Evolutionary conservation across 1,140 invertebrate genomes (phyloP), one percentile per base, ranked within the genome.

Genomic region (Venturia canescens): DNA sequence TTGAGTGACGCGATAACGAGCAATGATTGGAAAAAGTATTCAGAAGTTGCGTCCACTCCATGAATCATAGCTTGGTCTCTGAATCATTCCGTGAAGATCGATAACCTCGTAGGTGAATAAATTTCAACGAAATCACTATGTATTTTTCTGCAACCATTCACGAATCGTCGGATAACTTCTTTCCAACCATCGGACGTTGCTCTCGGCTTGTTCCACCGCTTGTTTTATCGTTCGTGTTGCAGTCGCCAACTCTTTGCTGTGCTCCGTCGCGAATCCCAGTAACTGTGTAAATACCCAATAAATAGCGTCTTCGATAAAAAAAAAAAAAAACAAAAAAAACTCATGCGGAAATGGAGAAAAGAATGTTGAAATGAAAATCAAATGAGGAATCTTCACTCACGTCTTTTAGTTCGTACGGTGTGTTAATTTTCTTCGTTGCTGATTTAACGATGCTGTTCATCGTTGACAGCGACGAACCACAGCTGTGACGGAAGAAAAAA

Each of bases 121-220:
- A 6, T 44, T 44, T 11, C 5, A 9, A 44, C 13, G 3, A 11
- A 44, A 44, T 44, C 38, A 44, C 11, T 44, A 44, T 63, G 85
- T 7, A 83, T 85, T 44, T 88, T 88, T 57, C 83, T 85, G 9
- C 21, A 98, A 86, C 97, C 97, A 98, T 18, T 94, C 89, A 0
- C 94, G 92, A 53, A 98, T 96, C 0, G 92, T 92, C 21, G 93
- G 90, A 84, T 95, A 96, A 91, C 97, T 96, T 71, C 91, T 93
- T 26, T 95, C 91, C 93, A 96, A 95, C 97, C 97, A 98, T 72
- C 94, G 92, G 0, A 97, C 94, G 86, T 98, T 98, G 3, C 95
- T 94, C 85, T 95, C 93, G 0, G 95, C 95, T 63, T 96, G 94
- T 86, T 98, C 97, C 2, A 97, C 91, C 0, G 95, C 94, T 90